Conservation (phyloP, 2,113 vertebrate genomes). For the Bos indicus region DNA sequence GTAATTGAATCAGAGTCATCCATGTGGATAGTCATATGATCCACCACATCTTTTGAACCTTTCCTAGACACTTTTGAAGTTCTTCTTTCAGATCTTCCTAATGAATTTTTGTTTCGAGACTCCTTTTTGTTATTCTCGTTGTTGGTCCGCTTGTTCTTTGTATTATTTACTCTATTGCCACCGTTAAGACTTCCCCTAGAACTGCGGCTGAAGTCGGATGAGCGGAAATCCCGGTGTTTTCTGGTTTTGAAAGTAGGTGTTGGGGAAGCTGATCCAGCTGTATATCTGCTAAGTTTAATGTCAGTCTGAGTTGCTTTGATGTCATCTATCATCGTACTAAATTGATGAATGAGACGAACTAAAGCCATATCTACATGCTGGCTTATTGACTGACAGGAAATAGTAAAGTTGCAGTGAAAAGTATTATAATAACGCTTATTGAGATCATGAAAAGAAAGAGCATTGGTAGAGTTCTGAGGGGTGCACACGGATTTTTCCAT, state of each 20-base stretch:
- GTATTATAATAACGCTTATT: conserved; percentile 95
- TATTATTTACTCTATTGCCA: conserved; percentile 85
- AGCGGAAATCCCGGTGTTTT: conserved; percentile 93
- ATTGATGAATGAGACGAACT: conserved; percentile 98
- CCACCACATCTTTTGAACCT: conserved; percentile 96
- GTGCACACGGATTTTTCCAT: conserved; percentile 94
- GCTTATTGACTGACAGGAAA: conserved; percentile 97
- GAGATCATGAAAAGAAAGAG: conserved; percentile 95
- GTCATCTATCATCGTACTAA: conserved; percentile 98
- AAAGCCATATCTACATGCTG: conserved; percentile 99
- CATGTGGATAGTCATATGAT: conserved; percentile 97
- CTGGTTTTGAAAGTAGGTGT: conserved; percentile 96
- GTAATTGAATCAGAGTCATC: conserved; percentile 99
- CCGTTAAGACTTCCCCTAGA: conserved; percentile 96
- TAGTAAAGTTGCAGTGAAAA: conserved; percentile 97
- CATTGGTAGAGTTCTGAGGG: conserved; percentile 86
- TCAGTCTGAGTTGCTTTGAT: conserved; percentile 98
- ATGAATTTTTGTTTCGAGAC: conserved; percentile 88
- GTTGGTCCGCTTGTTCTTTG: conserved; percentile 87
- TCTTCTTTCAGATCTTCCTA: conserved; percentile 92
- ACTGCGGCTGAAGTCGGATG: conserved; percentile 96
- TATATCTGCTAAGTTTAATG: conserved; percentile 98
- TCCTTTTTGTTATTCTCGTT: conserved; percentile 89
- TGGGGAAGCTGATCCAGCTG: conserved; percentile 95
- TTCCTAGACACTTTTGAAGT: conserved; percentile 97